These are phyloP conservation scores for Bombylius discolor DNA, from an alignment of 2,888 invertebrate genomes.

Conservation along the genomic window DNA sequence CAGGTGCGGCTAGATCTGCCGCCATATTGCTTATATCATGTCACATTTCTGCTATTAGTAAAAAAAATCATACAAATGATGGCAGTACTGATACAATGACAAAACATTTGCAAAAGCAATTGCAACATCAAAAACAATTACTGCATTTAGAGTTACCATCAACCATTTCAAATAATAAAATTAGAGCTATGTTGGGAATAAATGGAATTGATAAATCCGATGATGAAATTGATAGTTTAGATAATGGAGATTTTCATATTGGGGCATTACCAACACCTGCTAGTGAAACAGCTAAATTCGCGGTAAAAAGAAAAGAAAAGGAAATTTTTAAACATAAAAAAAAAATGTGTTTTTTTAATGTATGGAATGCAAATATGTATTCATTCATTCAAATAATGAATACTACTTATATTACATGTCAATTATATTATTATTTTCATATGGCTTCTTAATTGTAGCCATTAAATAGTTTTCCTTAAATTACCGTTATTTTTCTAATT, in stretches of 20 bases:
- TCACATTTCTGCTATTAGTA: constrained; percentile 53
- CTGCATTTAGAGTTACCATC: constrained; percentile 36
- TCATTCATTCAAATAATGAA: no score
- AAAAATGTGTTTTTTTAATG: constrained; percentile 3
- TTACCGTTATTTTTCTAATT: no score
- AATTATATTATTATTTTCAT: no score
- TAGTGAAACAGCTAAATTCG: constrained; percentile 37
- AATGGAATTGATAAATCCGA: constrained; percentile 26
- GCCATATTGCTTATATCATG: constrained; percentile 92
- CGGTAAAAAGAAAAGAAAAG: constrained; percentile 29
- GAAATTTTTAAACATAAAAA: constrained; percentile 5
- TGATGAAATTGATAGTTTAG: constrained; percentile 29
- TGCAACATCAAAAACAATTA: constrained; percentile 36
- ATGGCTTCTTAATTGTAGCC: no score
- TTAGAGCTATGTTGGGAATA: constrained; percentile 35
- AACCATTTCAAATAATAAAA: constrained; percentile 34
- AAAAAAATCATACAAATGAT: constrained; percentile 35
- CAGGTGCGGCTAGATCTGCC: constrained; percentile 87
- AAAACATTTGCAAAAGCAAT: constrained; percentile 37
- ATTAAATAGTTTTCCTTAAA: no score
- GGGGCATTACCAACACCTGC: constrained; percentile 38
- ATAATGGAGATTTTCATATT: constrained; percentile 34
- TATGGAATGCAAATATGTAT: neutral
- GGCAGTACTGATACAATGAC: constrained; percentile 24
- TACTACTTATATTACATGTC: no score